A percentile compares a stretch with the other conserved stretches of the same genome.
phyloP scores from a whole-genome alignment of 2,113 vertebrate genomes.

The Myrmecophaga tridactyla region DNA sequence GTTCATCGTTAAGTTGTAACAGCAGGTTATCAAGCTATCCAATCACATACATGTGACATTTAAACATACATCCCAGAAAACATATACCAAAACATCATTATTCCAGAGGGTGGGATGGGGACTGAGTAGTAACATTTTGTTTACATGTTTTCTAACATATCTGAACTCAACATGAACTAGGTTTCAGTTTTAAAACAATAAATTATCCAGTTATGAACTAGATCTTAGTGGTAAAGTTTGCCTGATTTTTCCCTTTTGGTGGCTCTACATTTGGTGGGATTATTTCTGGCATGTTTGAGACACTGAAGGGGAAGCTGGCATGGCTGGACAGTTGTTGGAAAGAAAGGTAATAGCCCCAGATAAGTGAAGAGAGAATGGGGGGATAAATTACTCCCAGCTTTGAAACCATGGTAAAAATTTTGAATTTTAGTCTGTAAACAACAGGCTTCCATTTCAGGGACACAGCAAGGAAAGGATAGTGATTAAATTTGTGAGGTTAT shows the following conservation, averaged over 20 bases:
- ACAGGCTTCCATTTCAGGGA: neutral
- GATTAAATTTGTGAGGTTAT: neutral
- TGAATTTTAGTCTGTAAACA: conserved; percentile 5
- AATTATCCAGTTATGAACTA: neutral
- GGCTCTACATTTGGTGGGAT: neutral
- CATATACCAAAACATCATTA: neutral
- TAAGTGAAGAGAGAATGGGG: neutral
- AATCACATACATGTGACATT: neutral
- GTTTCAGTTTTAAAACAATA: neutral
- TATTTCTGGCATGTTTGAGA: neutral
- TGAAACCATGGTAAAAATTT: neutral
- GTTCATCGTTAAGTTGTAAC: neutral
- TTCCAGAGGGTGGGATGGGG: neutral
- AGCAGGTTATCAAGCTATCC: neutral
- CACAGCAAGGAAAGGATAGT: neutral
- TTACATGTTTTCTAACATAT: neutral
- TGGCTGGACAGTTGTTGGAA: neutral
- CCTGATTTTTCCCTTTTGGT: neutral
- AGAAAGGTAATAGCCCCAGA: neutral
- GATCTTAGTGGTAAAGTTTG: neutral
- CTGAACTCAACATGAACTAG: neutral
- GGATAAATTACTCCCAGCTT: neutral
- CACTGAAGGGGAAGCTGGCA: neutral
- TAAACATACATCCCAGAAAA: neutral
- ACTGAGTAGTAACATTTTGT: neutral